Percentiles rank a stretch among this genome's conserved stretches.
phyloP scores from a whole-genome alignment of 2,113 vertebrate species.

The Numida meleagris region DNA sequence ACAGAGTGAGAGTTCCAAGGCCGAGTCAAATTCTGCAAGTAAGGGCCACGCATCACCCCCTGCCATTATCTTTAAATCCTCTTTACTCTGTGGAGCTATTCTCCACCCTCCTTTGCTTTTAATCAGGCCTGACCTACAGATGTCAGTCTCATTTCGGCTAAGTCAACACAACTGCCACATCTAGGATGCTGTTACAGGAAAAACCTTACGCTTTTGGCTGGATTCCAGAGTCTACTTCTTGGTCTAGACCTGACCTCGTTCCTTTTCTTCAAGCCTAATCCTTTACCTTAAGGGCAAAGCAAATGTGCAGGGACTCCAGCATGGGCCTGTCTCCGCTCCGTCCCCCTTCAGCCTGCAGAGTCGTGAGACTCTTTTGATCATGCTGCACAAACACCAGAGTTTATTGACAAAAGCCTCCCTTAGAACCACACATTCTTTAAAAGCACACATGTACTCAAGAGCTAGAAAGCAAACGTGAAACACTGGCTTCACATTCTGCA shows the following conservation, averaged over 20 bases:
- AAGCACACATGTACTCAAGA: background rate
- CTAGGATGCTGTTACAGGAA: conserved; percentile 58
- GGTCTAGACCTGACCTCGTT: conserved; percentile 51
- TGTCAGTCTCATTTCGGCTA: conserved; percentile 60
- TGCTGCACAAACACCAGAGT: background rate
- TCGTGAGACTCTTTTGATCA: conserved; percentile 25
- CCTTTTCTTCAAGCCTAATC: conserved; percentile 55
- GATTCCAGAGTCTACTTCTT: conserved; percentile 46
- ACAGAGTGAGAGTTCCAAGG: background rate
- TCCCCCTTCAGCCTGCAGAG: background rate
- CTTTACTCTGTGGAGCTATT: conserved; percentile 35
- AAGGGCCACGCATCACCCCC: background rate
- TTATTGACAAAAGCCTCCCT: background rate
- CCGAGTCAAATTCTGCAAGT: conserved; percentile 28
- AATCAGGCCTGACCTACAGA: conserved; percentile 59
- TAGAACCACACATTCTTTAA: conserved; percentile 33
- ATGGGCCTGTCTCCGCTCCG: background rate
- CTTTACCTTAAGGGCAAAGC: conserved; percentile 34
- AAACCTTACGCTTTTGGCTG: conserved; percentile 44
- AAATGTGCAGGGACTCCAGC: background rate
- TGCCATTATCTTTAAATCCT: conserved; percentile 10
- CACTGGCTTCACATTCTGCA: background rate
- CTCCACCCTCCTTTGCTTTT: conserved; percentile 50
- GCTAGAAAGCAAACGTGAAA: background rate
- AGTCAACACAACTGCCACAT: conserved; percentile 60